These are phyloP conservation scores for Pygmarrhopalites habei DNA, from an alignment of 1,140 invertebrate species.

Conservation along the genomic window DNA sequence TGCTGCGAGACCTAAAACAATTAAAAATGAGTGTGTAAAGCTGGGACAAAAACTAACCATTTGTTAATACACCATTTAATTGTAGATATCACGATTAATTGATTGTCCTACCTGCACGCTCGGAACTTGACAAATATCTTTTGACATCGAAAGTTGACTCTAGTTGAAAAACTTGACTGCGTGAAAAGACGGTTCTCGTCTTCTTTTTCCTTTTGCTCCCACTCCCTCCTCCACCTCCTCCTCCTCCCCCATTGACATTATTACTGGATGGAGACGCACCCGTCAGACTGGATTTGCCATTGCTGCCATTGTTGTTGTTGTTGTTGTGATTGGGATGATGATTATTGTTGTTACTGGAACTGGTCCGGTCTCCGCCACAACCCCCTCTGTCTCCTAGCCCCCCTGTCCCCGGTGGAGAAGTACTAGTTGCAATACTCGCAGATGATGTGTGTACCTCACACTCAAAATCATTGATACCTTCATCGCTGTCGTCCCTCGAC, in stretches of 20 bases:
- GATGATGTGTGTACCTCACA: constrained; percentile 27
- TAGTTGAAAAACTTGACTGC: constrained; percentile 80
- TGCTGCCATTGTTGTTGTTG: constrained; percentile 2
- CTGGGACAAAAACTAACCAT: no score
- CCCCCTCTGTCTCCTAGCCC: neutral
- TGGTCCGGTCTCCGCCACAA: neutral
- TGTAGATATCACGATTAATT: no score
- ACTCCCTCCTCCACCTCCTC: no score
- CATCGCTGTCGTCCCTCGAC: constrained; percentile 33
- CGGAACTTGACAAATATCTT: constrained; percentile 90
- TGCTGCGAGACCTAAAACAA: constrained; percentile 82
- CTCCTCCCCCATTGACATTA: constrained; percentile 20
- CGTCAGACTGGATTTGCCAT: constrained; percentile 29
- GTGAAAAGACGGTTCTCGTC: constrained; percentile 92
- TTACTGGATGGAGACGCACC: constrained; percentile 25
- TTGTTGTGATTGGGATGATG: constrained; percentile 1
- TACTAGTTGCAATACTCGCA: constrained; percentile 23
- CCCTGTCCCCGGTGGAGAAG: constrained; percentile 20
- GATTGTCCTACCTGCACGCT: no score
- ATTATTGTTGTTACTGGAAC: neutral
- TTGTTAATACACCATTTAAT: no score
- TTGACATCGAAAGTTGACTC: constrained; percentile 98
- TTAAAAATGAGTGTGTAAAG: no score
- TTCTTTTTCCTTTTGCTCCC: constrained; percentile 86
- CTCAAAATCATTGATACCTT: constrained; percentile 36